Percentiles rank a stretch among this genome's conserved stretches.
These are phyloP conservation scores for Rhorus exstirpatorius DNA, from an alignment of 2,888 invertebrate genomes.

Conservation along the genomic window DNA sequence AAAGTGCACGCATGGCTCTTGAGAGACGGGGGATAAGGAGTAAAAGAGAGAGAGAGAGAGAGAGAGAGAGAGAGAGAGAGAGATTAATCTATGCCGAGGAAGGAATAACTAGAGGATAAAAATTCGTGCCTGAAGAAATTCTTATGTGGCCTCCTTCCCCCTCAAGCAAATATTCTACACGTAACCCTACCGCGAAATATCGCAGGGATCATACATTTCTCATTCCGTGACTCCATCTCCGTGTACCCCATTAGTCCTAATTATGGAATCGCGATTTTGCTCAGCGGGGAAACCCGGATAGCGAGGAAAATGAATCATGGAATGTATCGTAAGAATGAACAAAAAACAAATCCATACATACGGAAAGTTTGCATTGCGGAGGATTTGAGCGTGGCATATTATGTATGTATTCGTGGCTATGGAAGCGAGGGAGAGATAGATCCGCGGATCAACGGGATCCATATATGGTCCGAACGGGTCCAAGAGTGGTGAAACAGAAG, in stretches of 20 bases:
- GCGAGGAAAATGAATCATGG: conserved; percentile 59
- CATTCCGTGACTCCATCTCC: conserved; percentile 7
- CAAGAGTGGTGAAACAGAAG: conserved; percentile 56
- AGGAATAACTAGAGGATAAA: conserved; percentile 52
- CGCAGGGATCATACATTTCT: conserved; percentile 10
- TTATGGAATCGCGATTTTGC: conserved; percentile 51
- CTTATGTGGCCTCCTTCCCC: conserved; percentile 32
- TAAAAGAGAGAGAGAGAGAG: conserved; percentile 7
- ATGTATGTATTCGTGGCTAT: conserved; percentile 53
- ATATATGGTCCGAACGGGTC: conserved; percentile 78
- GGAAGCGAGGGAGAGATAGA: conserved; percentile 73
- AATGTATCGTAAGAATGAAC: conserved; percentile 12
- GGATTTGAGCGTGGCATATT: conserved; percentile 13
- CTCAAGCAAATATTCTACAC: neutral
- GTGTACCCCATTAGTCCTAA: conserved; percentile 60
- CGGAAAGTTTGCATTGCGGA: conserved; percentile 16
- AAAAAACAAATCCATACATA: neutral
- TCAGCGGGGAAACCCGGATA: conserved; percentile 28
- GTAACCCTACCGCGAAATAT: conserved; percentile 27
- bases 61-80: conserved; percentile 8
- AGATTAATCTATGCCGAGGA: conserved; percentile 52
- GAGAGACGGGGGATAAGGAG: conserved; percentile 18
- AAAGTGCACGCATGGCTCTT: conserved; percentile 50
- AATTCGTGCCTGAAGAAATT: conserved; percentile 54
- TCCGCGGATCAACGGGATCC: conserved; percentile 77